phyloP scores from a whole-genome alignment of 2,113 vertebrate species.

The Xiphophorus couchianus region DNA sequence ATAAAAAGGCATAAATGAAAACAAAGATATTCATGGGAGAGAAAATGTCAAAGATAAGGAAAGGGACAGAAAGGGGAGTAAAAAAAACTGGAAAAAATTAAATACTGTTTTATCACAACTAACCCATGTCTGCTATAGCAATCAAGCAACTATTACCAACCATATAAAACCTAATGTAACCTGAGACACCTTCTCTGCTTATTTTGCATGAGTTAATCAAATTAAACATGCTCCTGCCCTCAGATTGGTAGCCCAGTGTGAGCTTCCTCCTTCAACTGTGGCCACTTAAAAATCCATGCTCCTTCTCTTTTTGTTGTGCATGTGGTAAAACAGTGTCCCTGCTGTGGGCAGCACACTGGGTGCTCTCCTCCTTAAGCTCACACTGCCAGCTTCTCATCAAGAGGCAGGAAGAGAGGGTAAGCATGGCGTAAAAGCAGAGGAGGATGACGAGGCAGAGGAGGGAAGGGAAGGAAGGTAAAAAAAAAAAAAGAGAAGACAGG shows the following conservation, averaged over 20 bases:
- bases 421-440: constrained; percentile 50
- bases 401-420: constrained; percentile 54
- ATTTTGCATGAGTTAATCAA: constrained; percentile 2
- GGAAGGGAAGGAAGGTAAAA: constrained; percentile 52
- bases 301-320: constrained; percentile 17
- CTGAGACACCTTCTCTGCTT: not conserved
- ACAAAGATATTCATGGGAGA: not conserved
- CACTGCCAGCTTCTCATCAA: constrained; percentile 59
- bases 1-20: not conserved
- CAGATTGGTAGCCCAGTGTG: constrained; percentile 18
- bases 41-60: not conserved
- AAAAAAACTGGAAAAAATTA: not conserved
- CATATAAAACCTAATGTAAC: not conserved
- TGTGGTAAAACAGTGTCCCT: constrained; percentile 43
- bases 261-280: constrained; percentile 30
- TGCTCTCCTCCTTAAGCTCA: constrained; percentile 40
- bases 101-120: not conserved
- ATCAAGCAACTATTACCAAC: not conserved
- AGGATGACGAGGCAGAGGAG: constrained; percentile 54
- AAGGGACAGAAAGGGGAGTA: not conserved
- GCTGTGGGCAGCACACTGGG: constrained; percentile 44
- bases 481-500: constrained; percentile 59
- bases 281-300: constrained; percentile 31
- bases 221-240: constrained; percentile 23
- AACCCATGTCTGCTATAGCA: not conserved